Base-by-base conservation (phyloP, 2,888 invertebrate species). In the Parnassius mnemosyne region DNA sequence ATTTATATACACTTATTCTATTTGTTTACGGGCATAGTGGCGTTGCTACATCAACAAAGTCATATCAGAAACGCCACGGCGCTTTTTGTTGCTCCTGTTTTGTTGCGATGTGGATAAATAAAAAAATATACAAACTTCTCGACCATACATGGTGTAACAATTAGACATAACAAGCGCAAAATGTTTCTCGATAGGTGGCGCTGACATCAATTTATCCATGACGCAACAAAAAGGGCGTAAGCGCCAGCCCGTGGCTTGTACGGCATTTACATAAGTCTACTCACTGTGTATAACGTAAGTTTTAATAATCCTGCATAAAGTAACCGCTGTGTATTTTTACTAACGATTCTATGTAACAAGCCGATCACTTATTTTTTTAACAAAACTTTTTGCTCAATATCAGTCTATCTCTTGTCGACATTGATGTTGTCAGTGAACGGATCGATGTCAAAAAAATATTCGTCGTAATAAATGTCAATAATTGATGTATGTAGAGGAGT, bases 1-100 rank as follows among this genome's bases (percentile, higher is more conserved):
- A 88, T 87, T 89, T 88, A 90, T 90, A 89, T 89, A 90, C 87
- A 90, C 87, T 85, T 84, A 84, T 83, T 84, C 81, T 85, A 85
- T 88, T 90, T 80, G 76, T 88, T 87, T 87, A 86, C 86, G 89
- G 89, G 89, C 83, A 86, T 81, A 77, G 83, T 87, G 87, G 82
- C 85, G 85, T 84, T 80, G 82, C 82, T 83, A 86, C 83, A 66
- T 72, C 84, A 84, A 83, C 83, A 79, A 85, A 89, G 84, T 90
- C 91, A 91, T 91, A 91, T 91, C 91, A 90, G 84, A 85, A 78
- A 77, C 86, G 86, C 75, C 84, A 82, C 81, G 79, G 81, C 80
- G 83, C 75, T 79, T 71, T 75, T 68, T 72, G 67, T 73, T 70
- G 73, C 69, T 70, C 73, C 75, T 74, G 68, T 75, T 79, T 81